Percentiles rank a stretch among this genome's conserved stretches.
phyloP scores from a whole-genome alignment of 2,888 invertebrate genomes.

The Eupithecia dodoneata region DNA sequence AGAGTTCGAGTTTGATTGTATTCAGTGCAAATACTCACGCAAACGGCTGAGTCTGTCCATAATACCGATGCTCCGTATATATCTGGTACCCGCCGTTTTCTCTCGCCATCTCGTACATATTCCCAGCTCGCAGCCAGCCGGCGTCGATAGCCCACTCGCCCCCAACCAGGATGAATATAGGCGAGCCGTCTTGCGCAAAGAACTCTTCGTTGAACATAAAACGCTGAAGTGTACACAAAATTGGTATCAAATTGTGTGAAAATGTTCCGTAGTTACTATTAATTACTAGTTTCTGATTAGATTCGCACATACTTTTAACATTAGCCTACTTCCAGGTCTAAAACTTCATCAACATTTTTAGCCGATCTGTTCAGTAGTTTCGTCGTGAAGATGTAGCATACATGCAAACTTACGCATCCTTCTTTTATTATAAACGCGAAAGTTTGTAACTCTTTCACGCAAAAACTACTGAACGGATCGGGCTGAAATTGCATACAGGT shows the following conservation, averaged over 20 bases:
- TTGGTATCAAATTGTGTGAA: not conserved
- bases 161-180: conserved; percentile 88
- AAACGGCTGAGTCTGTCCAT: conserved; percentile 90
- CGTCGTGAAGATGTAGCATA: too few relatives aligned
- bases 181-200: conserved; percentile 80
- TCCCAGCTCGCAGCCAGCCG: conserved; percentile 85
- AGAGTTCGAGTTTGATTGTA: too few relatives aligned
- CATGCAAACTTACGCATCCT: too few relatives aligned
- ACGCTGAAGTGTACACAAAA: conserved; percentile 61
- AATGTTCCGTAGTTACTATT: not conserved
- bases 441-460: too few relatives aligned
- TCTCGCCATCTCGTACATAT: conserved; percentile 87
- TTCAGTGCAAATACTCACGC: conserved; percentile 74
- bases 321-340: too few relatives aligned
- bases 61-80: conserved; percentile 93
- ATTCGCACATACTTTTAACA: too few relatives aligned
- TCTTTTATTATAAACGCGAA: too few relatives aligned
- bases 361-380: too few relatives aligned
- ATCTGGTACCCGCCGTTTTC: conserved; percentile 88
- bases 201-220: conserved; percentile 84
- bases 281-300: not conserved
- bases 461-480: too few relatives aligned
- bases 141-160: conserved; percentile 89
- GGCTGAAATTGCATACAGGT: too few relatives aligned
- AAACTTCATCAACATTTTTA: too few relatives aligned